These are phyloP conservation scores for Drosophila eohydei DNA, from an alignment of 2,888 invertebrate genomes.

Conservation along the genomic window DNA sequence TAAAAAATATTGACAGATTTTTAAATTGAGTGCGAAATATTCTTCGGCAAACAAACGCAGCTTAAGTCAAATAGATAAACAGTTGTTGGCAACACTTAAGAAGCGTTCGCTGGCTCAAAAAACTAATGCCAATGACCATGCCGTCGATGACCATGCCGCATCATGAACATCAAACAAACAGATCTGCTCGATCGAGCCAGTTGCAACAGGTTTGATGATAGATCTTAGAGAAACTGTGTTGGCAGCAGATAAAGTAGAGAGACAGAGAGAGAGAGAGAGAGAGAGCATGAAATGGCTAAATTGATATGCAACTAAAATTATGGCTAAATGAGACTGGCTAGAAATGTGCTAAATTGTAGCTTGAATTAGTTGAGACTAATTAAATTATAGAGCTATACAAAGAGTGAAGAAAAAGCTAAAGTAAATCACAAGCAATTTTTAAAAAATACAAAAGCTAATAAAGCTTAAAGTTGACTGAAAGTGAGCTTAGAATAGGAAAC, in stretches of 20 bases:
- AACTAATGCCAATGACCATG: conserved; percentile 40
- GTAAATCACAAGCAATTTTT: too few species aligned
- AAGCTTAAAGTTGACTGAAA: neutral
- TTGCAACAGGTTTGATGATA: conserved; percentile 61
- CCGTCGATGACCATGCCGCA: conserved; percentile 28
- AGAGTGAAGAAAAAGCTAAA: too few species aligned
- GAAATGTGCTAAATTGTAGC: neutral
- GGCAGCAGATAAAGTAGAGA: neutral
- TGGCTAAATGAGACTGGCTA: neutral
- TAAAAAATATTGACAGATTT: conserved; percentile 64
- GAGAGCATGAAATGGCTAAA: neutral
- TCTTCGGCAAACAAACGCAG: conserved; percentile 55
- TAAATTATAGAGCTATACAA: too few species aligned
- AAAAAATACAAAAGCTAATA: too few species aligned
- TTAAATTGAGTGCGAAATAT: conserved; percentile 68
- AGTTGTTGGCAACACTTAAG: conserved; percentile 25
- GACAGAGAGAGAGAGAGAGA: neutral
- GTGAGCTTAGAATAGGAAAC: neutral
- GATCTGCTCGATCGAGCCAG: conserved; percentile 16
- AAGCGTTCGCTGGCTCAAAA: conserved; percentile 13
- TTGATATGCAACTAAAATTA: neutral
- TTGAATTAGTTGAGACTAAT: too few species aligned
- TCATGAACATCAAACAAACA: conserved; percentile 35
- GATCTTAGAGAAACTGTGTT: conserved; percentile 40
- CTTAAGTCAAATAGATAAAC: conserved; percentile 38